Evolutionary conservation across 2,797 vertebrate genomes (phyloP), one percentile per base, ranked within the genome.

Genomic region (Chrosomus eos): DNA sequence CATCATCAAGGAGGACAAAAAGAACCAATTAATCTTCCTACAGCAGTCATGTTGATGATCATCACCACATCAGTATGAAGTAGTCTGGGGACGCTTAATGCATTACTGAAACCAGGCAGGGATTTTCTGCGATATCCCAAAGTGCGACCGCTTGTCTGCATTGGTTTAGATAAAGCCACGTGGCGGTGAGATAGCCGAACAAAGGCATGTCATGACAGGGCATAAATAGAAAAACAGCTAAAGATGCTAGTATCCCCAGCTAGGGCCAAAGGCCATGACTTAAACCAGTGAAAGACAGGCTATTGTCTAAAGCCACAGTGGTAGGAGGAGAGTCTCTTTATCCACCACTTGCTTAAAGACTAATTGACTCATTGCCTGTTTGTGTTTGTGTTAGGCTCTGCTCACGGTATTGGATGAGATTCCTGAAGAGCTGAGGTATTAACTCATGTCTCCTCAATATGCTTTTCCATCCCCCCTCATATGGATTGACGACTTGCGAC

Each of bases 151-250:
- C 93, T 93, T 94, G 94, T 95, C 94, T 94, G 92, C 91, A 89
- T 91, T 90, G 93, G 94, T 94, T 94, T 95, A 91, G 93, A 95
- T 94, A 94, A 95, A 92, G 91, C 92, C 88, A 92, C 91, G 90
- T 87, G 91, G 88, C 91, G 88, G 94, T 94, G 93, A 93, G 93
- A 95, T 94, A 95, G 95, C 95, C 95, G 94, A 95, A 95, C 90
- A 89, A 94, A 95, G 95, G 96, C 94, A 96, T 96, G 95, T 94
- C 92, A 93, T 92, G 92, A 91, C 87, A 90, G 92, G 91, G 95
- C 96, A 95, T 94, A 97, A 96, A 97, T 98, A 98, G 97, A 95
- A 90, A 88, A 92, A 94, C 97, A 98, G 97, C 95, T 98, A 97
- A 96, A 95, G 91, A 94, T 93, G 87, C 93, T 90, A 51, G 86